A percentile compares a stretch with the other conserved stretches of the same genome.
These are phyloP conservation scores for Trachelipus rathkii DNA, from an alignment of 1,140 invertebrate genomes.

Conservation along the genomic window DNA sequence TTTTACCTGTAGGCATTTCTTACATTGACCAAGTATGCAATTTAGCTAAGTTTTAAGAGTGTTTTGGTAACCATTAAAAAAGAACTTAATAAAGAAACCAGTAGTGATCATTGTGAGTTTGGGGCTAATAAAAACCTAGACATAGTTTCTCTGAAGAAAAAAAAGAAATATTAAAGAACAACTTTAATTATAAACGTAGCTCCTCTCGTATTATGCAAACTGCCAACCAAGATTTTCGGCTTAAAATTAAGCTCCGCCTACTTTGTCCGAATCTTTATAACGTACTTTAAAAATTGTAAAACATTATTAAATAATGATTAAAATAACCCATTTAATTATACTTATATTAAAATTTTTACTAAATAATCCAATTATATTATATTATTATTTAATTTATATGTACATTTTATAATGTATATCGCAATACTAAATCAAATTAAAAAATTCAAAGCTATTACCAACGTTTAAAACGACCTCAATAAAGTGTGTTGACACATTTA, in stretches of 20 bases:
- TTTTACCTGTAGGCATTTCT: no score
- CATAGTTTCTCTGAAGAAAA: no score
- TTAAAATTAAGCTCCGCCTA: neutral
- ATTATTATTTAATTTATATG: neutral
- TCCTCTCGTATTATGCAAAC: conserved; percentile 12
- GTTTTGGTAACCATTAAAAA: neutral
- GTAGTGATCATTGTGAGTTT: neutral
- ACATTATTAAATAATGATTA: neutral
- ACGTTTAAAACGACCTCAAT: neutral
- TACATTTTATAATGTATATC: neutral
- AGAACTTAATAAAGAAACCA: neutral
- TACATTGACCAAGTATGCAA: neutral
- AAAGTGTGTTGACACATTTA: conserved; percentile 10
- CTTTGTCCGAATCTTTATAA: neutral
- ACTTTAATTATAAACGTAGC: neutral
- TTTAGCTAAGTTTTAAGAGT: neutral
- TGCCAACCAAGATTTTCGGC: neutral
- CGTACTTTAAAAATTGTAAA: neutral
- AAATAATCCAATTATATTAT: neutral
- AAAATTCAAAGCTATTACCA: neutral
- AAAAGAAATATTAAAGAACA: neutral
- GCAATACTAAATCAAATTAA: neutral
- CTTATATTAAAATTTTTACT: neutral
- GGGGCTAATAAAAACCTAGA: neutral
- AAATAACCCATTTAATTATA: neutral